Percentiles rank a stretch among this genome's conserved stretches.
Evolutionary conservation across 2,797 vertebrate genomes (phyloP).

Genomic region (Scolopax bukidnonensis): DNA sequence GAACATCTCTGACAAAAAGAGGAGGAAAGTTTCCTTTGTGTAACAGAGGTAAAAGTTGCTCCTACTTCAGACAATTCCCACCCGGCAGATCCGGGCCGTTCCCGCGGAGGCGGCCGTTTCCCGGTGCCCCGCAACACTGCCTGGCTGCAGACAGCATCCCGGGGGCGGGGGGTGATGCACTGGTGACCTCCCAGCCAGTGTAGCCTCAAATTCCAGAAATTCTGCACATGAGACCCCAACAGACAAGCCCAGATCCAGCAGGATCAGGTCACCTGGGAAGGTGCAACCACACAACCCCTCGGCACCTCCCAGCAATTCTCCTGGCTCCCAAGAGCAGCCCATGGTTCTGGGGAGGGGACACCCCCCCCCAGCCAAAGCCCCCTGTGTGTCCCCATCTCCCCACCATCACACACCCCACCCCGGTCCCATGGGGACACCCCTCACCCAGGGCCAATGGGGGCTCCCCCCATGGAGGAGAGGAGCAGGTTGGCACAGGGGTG

Average conservation of each 20-base stretch:
- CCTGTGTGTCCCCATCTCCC: fast-evolving
- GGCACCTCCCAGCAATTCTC: fast-evolving
- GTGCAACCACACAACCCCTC: background rate
- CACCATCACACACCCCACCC: fast-evolving
- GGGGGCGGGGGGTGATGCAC: fast-evolving
- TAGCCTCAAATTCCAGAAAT: background rate
- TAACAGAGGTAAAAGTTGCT: slow-evolving; percentile 75
- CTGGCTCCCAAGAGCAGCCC: background rate
- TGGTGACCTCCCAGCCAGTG: fast-evolving
- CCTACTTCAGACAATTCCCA: slow-evolving; percentile 58
- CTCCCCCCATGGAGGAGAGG: fast-evolving
- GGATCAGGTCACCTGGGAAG: background rate
- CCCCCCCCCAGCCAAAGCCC: background rate
- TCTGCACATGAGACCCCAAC: background rate
- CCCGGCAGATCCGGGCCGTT: background rate
- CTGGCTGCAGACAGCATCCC: background rate
- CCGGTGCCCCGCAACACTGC: fast-evolving
- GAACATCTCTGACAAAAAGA: slow-evolving; percentile 81
- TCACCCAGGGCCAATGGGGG: fast-evolving
- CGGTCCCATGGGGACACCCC: fast-evolving
- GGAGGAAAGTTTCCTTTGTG: slow-evolving; percentile 79
- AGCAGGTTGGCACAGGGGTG: background rate
- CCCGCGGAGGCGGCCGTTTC: fast-evolving
- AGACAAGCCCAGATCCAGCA: fast-evolving
- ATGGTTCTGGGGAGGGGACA: fast-evolving